phyloP scores from a whole-genome alignment of 2,113 vertebrate genomes.

The Pogona vitticeps region DNA sequence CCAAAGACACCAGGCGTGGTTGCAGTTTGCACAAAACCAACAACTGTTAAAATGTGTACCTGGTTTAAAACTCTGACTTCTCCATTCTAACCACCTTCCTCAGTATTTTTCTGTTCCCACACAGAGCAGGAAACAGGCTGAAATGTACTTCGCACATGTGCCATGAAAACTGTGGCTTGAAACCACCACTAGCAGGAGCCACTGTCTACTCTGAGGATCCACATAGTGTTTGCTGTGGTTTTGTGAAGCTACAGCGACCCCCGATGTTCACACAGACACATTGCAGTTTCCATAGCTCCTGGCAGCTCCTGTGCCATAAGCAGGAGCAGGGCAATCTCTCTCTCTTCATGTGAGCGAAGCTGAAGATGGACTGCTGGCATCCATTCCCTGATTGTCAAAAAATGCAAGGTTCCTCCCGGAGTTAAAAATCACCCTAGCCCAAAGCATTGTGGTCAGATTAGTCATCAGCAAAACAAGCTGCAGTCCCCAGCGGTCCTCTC shows the following conservation, averaged over 20 bases:
- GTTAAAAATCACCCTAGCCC: background rate
- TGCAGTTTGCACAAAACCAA: background rate
- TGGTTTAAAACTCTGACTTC: background rate
- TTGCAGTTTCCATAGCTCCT: background rate
- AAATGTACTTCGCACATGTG: background rate
- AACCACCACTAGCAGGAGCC: background rate
- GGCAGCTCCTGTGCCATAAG: background rate
- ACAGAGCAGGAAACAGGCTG: background rate
- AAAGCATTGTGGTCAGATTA: background rate
- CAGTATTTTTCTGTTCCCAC: background rate
- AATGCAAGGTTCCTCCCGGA: background rate
- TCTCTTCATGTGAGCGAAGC: background rate
- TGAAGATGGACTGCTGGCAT: conserved; percentile 19
- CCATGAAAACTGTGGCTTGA: background rate
- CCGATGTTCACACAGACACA: background rate
- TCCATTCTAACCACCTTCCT: background rate
- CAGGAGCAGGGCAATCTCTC: background rate
- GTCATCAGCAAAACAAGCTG: background rate
- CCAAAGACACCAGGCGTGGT: background rate
- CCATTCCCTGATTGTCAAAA: conserved; percentile 19
- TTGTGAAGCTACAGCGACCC: background rate
- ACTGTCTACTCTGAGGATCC: background rate
- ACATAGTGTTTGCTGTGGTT: background rate
- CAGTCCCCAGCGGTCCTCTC: background rate
- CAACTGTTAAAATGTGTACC: background rate